Base-by-base conservation (phyloP, 2,888 invertebrate species). In the Synergus laeviventris region DNA sequence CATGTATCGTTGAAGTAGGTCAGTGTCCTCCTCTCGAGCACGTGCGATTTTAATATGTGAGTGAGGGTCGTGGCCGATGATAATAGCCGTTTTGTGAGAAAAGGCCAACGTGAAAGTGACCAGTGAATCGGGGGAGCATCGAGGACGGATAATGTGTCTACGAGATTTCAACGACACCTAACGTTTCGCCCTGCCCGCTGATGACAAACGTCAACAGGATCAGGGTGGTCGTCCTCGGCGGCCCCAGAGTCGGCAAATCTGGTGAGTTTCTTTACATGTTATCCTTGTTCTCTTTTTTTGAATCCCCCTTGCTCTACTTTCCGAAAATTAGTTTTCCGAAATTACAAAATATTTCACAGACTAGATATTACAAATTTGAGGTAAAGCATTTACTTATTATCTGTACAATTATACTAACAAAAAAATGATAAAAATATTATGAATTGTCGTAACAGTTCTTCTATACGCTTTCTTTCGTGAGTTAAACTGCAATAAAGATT, bases 161-260 rank as follows among this genome's bases (percentile, higher is more conserved):
- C 76, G 80, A 76, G 82, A 78, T 59, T 79, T 81, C 18, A 84
- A 87, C 82, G 88, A 86, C 80, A 87, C 86, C 77, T 87, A 84
- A 85, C 80, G 73, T 62, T 74, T 74, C 70, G 73, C 76, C 74
- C 77, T 73, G 78, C 76, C 84, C 83, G 85, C 86, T 85, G 87
- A 95, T 95, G 95, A 95, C 95, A 92, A 95, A 95, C 92, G 94
- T 95, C 91, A 95, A 94, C 92, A 94, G 94, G 91, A 95, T 95
- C 92, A 93, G 94, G 93, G 95, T 95, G 91, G 95, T 95, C 92
- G 95, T 95, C 91, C 92, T 95, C 90, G 95, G 95, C 88, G 94
- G 95, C 91, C 93, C 95, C 87, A 93, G 94, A 89, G 95, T 95
- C 90, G 95, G 95, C 89, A 95, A 95, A 92, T 95, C 95, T 91